Evolutionary conservation across 1,140 invertebrate species (phyloP), one percentile per base, ranked within the genome.

Genomic region (Charaxes varanes): DNA sequence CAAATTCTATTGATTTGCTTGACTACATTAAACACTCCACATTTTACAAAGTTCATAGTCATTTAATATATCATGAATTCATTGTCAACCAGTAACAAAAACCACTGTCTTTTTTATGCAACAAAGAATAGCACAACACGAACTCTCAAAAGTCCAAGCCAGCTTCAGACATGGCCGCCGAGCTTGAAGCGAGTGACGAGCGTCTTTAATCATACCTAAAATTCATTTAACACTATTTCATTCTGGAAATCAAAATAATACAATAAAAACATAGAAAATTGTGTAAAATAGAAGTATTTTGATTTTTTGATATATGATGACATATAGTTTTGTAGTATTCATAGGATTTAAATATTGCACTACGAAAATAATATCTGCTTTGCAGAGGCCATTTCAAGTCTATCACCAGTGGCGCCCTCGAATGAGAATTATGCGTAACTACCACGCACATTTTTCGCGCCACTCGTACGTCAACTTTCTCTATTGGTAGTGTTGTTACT

Each of bases 151-250:
- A 63, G 72, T 64, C 63, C 73, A 66, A 62, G 53, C 72, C 66
- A 78, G 70, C 68, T 71, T 78, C 70, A 79, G 79, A 77, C 68
- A 83, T 83, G 79, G 79, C 79, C 73, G 79, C 73, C 68, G 76
- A 76, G 62, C 69, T 63, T 66, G 60, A 62, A 58, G 58, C 63
- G 62, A 74, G 57, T 66, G 63, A 68, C 55, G 66, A 76, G 74
- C 73, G 76, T 78, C 70, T 68, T 49, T 71, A 59, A 41, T 60
- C 59, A 74, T 68, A 65, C 53, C 55, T 55, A 67, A 73, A 59
- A 62, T 64, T 70, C 49, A 64, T 65, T 63, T 64, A 38, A 35
- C 67, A 77, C 70, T 63, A 58, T 62, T 58, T 65, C 43, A 47
- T 45, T 62, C 62, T 76, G 64, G 44, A 73, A 80, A 69, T 71